Base-by-base conservation (phyloP, 2,113 vertebrate genomes). In the Nettapus auritus region DNA sequence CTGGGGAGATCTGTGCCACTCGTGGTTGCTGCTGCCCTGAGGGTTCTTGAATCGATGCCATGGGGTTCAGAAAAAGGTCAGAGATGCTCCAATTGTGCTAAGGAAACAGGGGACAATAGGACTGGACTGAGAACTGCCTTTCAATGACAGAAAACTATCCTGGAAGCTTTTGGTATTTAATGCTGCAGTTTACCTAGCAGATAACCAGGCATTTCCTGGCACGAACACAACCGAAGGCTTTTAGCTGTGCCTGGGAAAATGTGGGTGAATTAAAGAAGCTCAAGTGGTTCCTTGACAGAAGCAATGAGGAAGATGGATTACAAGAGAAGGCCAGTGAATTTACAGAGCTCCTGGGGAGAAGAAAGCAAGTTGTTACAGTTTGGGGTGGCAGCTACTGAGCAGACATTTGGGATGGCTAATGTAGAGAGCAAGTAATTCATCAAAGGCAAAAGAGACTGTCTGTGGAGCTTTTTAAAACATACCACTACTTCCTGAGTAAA, bases 161-260 rank as follows among this genome's bases (percentile, higher is more conserved):
- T 76, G 68, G 64, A 86, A 92, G 40, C 2, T 91, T 89, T 82
- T 86, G 46, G 75, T 56, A 53, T 76, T 83, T 48, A 81, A 36
- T 93, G 48, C 4, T 69, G 90, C 81, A 42, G 67, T 88, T 97
- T 92, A 70, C 75, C 71, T 73, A 69, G 46, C 13, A 78, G 81
- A 90, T 88, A 91, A 73, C 81, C 81, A 91, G 88, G 75, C 83
- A 89, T 91, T 97, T 96, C 91, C 95, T 95, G 75, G 12, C 6
- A 1, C 34, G 71, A 76, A 31, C 6, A 53, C 38, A 74, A 86
- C 31, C 34, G 26, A 67, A 85, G 63, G 57, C 92, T 96, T 93
- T 87, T n/a, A 93, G 74, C 86, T 74, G 29, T 56, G 68, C 82
- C 86, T 91, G 91, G 87, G 85, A 94, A 96, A 94, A 78, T 28